Evolutionary conservation across 2,113 vertebrate genomes (phyloP).

Genomic region (Conger conger): DNA sequence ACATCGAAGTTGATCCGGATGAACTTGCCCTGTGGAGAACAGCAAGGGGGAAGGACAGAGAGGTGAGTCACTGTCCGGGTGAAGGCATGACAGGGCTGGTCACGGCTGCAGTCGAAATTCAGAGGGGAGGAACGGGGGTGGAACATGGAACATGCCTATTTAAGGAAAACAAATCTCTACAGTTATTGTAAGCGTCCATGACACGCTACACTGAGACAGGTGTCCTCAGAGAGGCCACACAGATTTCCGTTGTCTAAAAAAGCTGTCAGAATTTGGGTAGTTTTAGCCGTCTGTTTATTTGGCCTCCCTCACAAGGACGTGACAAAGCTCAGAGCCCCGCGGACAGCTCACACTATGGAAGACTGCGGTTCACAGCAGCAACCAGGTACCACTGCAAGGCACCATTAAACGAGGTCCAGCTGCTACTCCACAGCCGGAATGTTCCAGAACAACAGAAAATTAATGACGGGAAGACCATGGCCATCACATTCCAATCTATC

Average conservation of each 20-base stretch:
- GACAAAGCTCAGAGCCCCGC: background rate
- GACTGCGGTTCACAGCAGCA: background rate
- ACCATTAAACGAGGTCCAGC: constrained; percentile 39
- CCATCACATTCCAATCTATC: constrained; percentile 29
- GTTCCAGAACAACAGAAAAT: constrained; percentile 23
- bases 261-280: background rate
- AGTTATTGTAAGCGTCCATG: background rate
- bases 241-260: background rate
- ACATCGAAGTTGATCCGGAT: constrained; percentile 99
- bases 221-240: background rate
- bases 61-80: background rate
- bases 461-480: constrained; percentile 28
- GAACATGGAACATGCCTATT: background rate
- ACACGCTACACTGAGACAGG: background rate
- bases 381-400: constrained; percentile 32
- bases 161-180: background rate
- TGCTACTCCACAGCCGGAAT: constrained; percentile 12
- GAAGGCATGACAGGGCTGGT: background rate
- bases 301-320: background rate
- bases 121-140: background rate
- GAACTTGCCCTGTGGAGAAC: constrained; percentile 87
- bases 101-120: background rate
- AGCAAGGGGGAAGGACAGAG: constrained; percentile 21
- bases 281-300: background rate
- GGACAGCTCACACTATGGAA: background rate